Percentiles rank a stretch among this genome's conserved stretches.
Conservation (phyloP, 1,140 invertebrate species). For the Drosophila orosa region DNA sequence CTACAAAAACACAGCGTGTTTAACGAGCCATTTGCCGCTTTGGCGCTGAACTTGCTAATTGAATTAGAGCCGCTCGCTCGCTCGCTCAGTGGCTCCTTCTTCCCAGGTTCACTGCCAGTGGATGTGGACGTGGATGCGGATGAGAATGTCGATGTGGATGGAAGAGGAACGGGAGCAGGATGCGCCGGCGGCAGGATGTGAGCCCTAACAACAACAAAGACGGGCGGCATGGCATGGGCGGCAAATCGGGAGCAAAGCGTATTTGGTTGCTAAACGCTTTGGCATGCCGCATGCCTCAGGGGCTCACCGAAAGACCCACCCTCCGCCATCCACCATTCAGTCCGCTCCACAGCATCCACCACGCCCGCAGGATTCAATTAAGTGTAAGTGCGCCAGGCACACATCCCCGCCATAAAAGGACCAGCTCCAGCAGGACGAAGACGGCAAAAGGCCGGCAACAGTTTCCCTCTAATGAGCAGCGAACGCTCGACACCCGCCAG, state of each 20-base stretch:
- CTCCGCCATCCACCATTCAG: background rate
- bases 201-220: slow-evolving; percentile 31
- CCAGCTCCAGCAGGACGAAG: background rate
- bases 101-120: slow-evolving; percentile 26
- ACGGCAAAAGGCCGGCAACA: slow-evolving; percentile 35
- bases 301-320: slow-evolving; percentile 20
- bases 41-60: slow-evolving; percentile 81
- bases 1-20: slow-evolving; percentile 75
- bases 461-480: slow-evolving; percentile 50
- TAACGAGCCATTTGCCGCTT: slow-evolving; percentile 81
- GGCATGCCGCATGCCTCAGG: slow-evolving; percentile 68
- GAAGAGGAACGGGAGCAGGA: slow-evolving; percentile 12
- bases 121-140: slow-evolving; percentile 7
- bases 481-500: slow-evolving; percentile 31
- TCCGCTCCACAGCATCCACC: slow-evolving; percentile 17
- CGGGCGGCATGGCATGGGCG: background rate
- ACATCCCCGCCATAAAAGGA: slow-evolving; percentile 20
- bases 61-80: slow-evolving; percentile 69
- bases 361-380: slow-evolving; percentile 81
- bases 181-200: slow-evolving; percentile 54
- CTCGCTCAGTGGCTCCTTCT: slow-evolving; percentile 38
- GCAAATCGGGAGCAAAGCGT: slow-evolving; percentile 48
- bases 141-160: slow-evolving; percentile 16
- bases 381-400: slow-evolving; percentile 71
- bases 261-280: slow-evolving; percentile 73